Evolutionary conservation across 1,140 invertebrate species (phyloP).

Genomic region (Tenebrio molitor): DNA sequence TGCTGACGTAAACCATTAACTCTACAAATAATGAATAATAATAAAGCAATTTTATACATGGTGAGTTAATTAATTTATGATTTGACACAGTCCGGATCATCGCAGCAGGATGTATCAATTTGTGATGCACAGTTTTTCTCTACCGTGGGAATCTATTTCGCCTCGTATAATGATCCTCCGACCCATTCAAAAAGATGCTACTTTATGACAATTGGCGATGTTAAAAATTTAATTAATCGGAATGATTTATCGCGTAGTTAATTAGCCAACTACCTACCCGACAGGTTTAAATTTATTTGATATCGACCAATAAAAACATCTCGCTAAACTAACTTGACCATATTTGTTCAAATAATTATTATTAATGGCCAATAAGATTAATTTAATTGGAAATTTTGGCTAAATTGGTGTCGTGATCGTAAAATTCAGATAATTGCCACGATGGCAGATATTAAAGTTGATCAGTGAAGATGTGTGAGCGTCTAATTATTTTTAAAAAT

Average conservation of each 20-base stretch:
- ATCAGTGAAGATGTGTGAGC: too few relatives aligned
- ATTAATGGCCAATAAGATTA: conserved; percentile 7
- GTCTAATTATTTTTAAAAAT: neutral
- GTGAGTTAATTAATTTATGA: conserved; percentile 8
- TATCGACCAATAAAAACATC: neutral
- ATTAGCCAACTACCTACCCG: neutral
- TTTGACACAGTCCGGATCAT: conserved; percentile 1
- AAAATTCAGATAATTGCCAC: neutral
- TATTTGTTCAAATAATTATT: neutral
- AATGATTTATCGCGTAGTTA: conserved; percentile 12
- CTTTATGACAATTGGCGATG: conserved; percentile 1
- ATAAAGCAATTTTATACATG: neutral
- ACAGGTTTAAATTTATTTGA: neutral
- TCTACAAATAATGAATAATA: neutral
- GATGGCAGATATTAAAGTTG: too few relatives aligned
- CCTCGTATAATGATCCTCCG: neutral
- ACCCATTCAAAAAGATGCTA: neutral
- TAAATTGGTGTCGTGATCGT: neutral
- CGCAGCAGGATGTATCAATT: conserved; percentile 1
- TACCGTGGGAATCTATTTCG: neutral
- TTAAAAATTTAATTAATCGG: conserved; percentile 18
- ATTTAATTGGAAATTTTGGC: neutral
- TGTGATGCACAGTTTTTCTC: neutral
- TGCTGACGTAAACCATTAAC: neutral
- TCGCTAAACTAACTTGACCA: neutral